Evolutionary conservation across 2,113 vertebrate genomes (phyloP).

Genomic region (Colaptes auratus): DNA sequence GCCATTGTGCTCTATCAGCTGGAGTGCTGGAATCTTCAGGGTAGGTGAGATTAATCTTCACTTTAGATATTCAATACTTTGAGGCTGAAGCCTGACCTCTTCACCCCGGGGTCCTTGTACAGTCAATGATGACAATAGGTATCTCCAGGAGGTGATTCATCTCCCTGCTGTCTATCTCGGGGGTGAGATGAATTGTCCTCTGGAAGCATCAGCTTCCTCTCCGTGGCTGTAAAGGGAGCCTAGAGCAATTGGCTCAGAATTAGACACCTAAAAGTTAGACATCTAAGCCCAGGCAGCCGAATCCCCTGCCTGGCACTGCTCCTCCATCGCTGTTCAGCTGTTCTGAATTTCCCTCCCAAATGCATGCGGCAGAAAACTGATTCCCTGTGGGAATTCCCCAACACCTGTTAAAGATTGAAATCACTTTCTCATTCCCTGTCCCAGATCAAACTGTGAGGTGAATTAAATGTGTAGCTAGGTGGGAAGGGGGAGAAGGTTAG

Average conservation of each 20-base stretch:
- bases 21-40: not conserved
- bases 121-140: not conserved
- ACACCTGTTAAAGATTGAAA: not conserved
- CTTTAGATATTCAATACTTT: not conserved
- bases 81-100: slow-evolving; percentile 12
- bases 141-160: slow-evolving; percentile 34
- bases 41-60: slow-evolving; percentile 30
- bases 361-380: not conserved
- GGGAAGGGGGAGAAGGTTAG: not conserved
- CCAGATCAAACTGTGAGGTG: not conserved
- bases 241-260: slow-evolving; percentile 27
- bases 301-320: slow-evolving; percentile 1
- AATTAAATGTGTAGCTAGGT: not conserved
- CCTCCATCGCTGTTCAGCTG: not conserved
- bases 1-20: not conserved
- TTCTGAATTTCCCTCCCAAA: slow-evolving; percentile 24
- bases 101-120: not conserved
- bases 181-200: slow-evolving; percentile 33
- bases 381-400: slow-evolving; percentile 35
- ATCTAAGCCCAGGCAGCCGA: slow-evolving; percentile 22
- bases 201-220: slow-evolving; percentile 43
- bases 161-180: not conserved
- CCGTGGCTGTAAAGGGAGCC: slow-evolving; percentile 25
- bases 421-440: not conserved
- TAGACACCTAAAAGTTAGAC: slow-evolving; percentile 1